Evolutionary conservation across 2,113 vertebrate genomes (phyloP).

Genomic region (Pogonocichla stellata): DNA sequence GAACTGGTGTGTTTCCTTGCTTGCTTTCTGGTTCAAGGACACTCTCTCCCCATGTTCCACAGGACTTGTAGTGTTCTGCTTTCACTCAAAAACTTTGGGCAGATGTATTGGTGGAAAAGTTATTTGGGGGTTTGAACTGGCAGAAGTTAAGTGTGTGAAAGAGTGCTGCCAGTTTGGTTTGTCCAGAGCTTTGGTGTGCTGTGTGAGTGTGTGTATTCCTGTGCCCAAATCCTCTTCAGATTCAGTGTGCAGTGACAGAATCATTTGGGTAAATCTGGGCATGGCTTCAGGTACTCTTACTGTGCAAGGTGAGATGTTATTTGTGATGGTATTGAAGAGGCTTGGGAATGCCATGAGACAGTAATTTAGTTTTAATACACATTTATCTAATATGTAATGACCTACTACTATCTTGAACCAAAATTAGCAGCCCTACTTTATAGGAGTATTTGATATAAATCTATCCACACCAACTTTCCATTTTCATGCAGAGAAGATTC

Average conservation of each 20-base stretch:
- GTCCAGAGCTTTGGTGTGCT: not conserved
- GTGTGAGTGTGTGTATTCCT: not conserved
- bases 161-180: not conserved
- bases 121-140: not conserved
- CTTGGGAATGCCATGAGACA: not conserved
- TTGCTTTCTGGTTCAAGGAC: not conserved
- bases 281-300: not conserved
- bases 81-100: not conserved
- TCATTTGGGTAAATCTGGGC: not conserved
- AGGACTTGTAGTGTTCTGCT: not conserved
- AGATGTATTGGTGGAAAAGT: not conserved
- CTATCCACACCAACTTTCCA: not conserved
- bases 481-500: not conserved
- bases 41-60: not conserved
- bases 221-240: not conserved
- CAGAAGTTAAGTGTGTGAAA: not conserved
- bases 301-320: not conserved
- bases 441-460: not conserved
- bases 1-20: not conserved
- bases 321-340: not conserved
- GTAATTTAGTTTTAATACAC: not conserved
- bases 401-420: not conserved
- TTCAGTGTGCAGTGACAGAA: not conserved
- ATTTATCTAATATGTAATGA: not conserved
- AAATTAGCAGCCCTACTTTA: not conserved